Evolutionary conservation across 2,113 vertebrate genomes (phyloP).

Genomic region (Turnix velox): DNA sequence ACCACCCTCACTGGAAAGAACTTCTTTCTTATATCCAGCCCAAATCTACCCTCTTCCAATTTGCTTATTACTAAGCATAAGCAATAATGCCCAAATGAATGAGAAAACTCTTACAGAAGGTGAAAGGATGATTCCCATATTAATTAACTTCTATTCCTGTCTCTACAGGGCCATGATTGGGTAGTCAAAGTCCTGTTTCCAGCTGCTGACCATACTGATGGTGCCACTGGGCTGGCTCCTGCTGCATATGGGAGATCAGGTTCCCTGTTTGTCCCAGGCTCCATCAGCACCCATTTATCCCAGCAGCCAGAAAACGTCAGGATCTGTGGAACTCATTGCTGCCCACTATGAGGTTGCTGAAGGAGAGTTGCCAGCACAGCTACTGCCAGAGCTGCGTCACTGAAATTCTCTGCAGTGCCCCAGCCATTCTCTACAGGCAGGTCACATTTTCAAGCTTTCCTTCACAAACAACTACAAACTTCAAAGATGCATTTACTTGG

Average conservation of each 20-base stretch:
- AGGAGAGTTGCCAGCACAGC: not conserved
- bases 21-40: too few species aligned
- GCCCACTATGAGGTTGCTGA: fast-evolving
- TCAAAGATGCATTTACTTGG: not conserved
- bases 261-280: not conserved
- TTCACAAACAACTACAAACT: not conserved
- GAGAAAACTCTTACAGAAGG: not conserved
- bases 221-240: not conserved
- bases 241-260: fast-evolving
- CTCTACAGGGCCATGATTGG: not conserved
- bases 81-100: not conserved
- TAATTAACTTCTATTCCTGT: not conserved
- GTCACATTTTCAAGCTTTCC: not conserved
- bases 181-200: not conserved
- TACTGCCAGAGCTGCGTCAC: not conserved
- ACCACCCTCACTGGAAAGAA: too few species aligned
- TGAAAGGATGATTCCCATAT: not conserved
- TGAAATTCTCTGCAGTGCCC: not conserved
- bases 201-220: fast-evolving
- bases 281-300: not conserved
- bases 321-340: not conserved
- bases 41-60: too few species aligned
- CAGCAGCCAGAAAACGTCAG: not conserved
- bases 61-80: not conserved
- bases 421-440: fast-evolving